Evolutionary conservation across 2,797 vertebrate genomes (phyloP), one percentile per base, ranked within the genome.

Genomic region (Allobates femoralis): DNA sequence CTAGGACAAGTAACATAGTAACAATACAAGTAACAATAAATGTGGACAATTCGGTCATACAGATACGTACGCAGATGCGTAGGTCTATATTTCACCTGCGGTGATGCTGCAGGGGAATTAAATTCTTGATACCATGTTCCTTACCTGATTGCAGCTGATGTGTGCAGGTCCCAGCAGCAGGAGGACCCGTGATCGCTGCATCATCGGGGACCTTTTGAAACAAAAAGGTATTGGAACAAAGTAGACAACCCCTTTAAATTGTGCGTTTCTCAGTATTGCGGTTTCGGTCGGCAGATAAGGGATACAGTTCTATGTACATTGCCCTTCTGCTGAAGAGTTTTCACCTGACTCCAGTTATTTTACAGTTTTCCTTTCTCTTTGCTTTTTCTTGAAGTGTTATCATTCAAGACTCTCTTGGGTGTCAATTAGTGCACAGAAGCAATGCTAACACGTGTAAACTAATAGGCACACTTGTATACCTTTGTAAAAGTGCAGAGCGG

Each of bases 401-500:
- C 11, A 66, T 50, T 66, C 62, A 21, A 12, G 41, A 46, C 28
- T 53, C 79, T 81, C 79, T 51, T 18, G 78, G 78, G 78, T 46
- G 28, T 62, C 78, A 80, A 80, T 80, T 80, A 80, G 78, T 66
- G 58, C 46, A 66, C 15, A 41, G 34, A 19, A 66, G 53, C 51
- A 58, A 51, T 56, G 81, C 51, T 82, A 30, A 80, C 78, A 80
- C 78, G 62, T 64, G 58, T 81, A 82, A 81, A 81, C 37, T 32
- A 26, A 62, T 58, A 41, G 78, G 34, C 60, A 30, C 78, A 50
- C 60, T 26, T 41, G 53, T 60, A 79, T 50, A 64, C 69, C 69
- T 46, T 32, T 73, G 69, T 69, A 46, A n/a, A 37, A 37, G 66
- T 26, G 66, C 32, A 34, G 60, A 34, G 67, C 18, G 2, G 67